Base-by-base conservation (phyloP, 2,888 invertebrate genomes). In the Seira ritae region DNA sequence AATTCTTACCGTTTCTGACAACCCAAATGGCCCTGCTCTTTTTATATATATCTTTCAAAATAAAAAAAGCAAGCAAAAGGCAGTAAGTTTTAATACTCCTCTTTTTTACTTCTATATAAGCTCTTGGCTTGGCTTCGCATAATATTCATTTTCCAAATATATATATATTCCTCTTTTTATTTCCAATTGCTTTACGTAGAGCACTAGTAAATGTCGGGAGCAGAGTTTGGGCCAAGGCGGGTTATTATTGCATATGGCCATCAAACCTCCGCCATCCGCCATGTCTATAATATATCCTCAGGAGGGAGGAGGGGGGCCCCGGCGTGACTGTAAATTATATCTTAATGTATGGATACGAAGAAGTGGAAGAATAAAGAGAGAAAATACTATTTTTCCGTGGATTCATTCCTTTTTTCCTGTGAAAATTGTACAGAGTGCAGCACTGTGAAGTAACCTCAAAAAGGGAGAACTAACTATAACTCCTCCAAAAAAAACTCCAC, bases 1-100 rank as follows among this genome's bases (percentile, higher is more conserved):
- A 88, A 88, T 87, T 88, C 87, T 87, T 84, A 84, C 76, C 76
- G 75, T 78, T 87, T 86, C 77, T 88, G 88, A 88, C 88, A 86
- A 81, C 76, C 78, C 73, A 83, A 87, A 86, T 85, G 87, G 86
- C 84, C 84, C 82, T 82, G 82, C 82, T 83, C 79, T 85, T 83
- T 85, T 85, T 85, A 68, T 83, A 83, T 83, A 83, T 83, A 83
- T 78, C 78, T 83, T 83, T 83, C 78, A 78, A 77, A 83, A 78
- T 20, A 12, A 65, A 20, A 65, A 65, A 19, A 65, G 77, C 77
- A 78, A 77, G 82, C 78, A 83, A 78, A 78, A 73, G 83, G 83
- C 83, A 83, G 83, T 83, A 78, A 65, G 19, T 65, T 20, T 65
- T 65, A 17, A 20, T 65, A 65, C 20, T 65, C 20, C 65, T 65